A percentile compares a stretch with the other conserved stretches of the same genome.
Evolutionary conservation across 2,888 invertebrate species (phyloP).

Genomic region (Acrobasis consociella): DNA sequence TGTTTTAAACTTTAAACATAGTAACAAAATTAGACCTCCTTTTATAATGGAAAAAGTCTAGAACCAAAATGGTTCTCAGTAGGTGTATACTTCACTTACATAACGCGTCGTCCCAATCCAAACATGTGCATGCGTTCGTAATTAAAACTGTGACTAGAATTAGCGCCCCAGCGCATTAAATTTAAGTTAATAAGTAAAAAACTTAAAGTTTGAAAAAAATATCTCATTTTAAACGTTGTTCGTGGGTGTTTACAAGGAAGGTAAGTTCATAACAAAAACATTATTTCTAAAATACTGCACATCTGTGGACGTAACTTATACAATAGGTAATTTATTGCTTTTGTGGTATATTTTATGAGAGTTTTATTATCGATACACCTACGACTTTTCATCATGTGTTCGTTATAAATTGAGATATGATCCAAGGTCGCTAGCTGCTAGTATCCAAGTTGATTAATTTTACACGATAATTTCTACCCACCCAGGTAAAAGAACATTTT

Average conservation of each 20-base stretch:
- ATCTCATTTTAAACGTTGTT: slow-evolving; percentile 21
- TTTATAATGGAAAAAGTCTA: too few species aligned
- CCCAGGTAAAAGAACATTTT: too few species aligned
- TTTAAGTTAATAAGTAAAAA: slow-evolving; percentile 28
- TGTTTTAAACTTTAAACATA: too few species aligned
- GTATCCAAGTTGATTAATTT: slow-evolving; percentile 19
- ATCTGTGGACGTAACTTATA: slow-evolving; percentile 47
- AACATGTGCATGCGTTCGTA: slow-evolving; percentile 51
- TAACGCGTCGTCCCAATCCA: slow-evolving; percentile 42
- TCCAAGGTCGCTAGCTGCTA: slow-evolving; percentile 26
- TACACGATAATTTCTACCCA: background rate
- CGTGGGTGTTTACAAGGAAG: slow-evolving; percentile 41
- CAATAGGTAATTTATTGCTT: slow-evolving; percentile 42
- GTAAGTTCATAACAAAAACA: slow-evolving; percentile 45
- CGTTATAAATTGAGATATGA: slow-evolving; percentile 42
- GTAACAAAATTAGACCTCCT: too few species aligned
- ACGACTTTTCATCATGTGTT: slow-evolving; percentile 45
- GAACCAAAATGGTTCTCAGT: too few species aligned
- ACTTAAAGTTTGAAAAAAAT: slow-evolving; percentile 33
- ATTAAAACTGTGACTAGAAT: slow-evolving; percentile 43
- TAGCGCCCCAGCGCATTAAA: slow-evolving; percentile 27
- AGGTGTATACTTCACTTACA: slow-evolving; percentile 45
- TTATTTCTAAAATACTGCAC: slow-evolving; percentile 46
- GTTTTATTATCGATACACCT: slow-evolving; percentile 51
- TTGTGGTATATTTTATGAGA: slow-evolving; percentile 46